Evolutionary conservation across 2,888 invertebrate species (phyloP), one percentile per base, ranked within the genome.

Genomic region (Onchidella celtica): DNA sequence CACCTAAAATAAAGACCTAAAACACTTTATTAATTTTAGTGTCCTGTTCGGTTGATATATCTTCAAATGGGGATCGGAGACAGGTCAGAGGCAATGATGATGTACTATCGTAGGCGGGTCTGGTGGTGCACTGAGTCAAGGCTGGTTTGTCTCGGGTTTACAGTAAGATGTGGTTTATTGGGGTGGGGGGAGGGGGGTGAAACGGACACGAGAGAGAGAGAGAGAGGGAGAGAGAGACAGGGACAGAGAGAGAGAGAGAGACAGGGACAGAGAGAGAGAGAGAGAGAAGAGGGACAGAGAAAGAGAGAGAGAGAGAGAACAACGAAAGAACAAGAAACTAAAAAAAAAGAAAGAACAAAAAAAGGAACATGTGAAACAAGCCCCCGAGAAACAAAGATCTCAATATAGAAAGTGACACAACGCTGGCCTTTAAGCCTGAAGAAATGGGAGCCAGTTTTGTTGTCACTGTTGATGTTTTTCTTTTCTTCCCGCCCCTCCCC

Each of bases 401-500:
- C 17, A 47, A 47, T 11, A 11, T 17, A 47, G 47, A 47, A 17
- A 47, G 17, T 11, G 47, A n/a, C n/a, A n/a, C n/a, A n/a, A n/a
- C n/a, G n/a, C n/a, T n/a, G n/a, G n/a, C n/a, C n/a, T n/a, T n/a
- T n/a, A n/a, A n/a, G n/a, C n/a, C n/a, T n/a, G n/a, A n/a, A n/a
- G n/a, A n/a, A n/a, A n/a, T n/a, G n/a, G n/a, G n/a, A n/a, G n/a
- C n/a, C n/a, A n/a, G n/a, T n/a, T n/a, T n/a, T n/a, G n/a, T n/a
- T n/a, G n/a, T n/a, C n/a, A n/a, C n/a, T n/a, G n/a, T n/a, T n/a
- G n/a, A n/a, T n/a, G n/a, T n/a, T 17, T 1, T 32, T 57, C n/a
- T 32, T 73, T 59, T 73, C 73, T 59, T 24, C 55, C 73, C 6
- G 34, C 59, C 73, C 59, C 73, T 73, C 32, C 32, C 73, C n/a